Evolutionary conservation across 2,113 vertebrate genomes (phyloP).

Genomic region (Sminthopsis crassicaudata): DNA sequence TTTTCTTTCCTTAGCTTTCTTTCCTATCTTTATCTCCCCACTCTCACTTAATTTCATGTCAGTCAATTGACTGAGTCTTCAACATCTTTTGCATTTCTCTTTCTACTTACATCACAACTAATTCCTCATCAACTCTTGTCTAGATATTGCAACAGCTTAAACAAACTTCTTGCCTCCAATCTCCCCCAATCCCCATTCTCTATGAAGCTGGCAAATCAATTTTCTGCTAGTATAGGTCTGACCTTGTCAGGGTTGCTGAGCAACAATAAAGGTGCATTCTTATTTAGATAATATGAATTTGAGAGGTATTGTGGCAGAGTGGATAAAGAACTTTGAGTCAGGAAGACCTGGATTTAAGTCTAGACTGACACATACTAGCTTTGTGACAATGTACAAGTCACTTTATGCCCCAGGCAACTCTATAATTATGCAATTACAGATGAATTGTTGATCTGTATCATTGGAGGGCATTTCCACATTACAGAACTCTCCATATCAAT

Average conservation of each 20-base stretch:
- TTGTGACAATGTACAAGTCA: neutral
- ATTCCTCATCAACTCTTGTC: neutral
- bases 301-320: neutral
- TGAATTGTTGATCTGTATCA: neutral
- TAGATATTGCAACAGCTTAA: neutral
- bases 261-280: neutral
- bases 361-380: neutral
- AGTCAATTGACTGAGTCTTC: neutral
- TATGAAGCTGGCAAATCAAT: neutral
- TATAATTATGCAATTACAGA: neutral
- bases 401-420: neutral
- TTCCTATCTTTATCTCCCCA: no score
- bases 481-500: neutral
- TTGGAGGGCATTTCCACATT: neutral
- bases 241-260: neutral
- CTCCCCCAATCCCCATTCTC: neutral
- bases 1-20: neutral
- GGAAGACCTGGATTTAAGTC: neutral
- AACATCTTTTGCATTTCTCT: neutral
- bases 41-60: neutral
- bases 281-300: neutral
- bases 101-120: neutral
- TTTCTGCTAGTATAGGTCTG: neutral
- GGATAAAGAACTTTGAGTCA: neutral
- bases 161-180: neutral